Percentiles rank a stretch among this genome's conserved stretches.
Evolutionary conservation across 2,797 vertebrate species (phyloP).

Genomic region (Coracias cyanogaster): DNA sequence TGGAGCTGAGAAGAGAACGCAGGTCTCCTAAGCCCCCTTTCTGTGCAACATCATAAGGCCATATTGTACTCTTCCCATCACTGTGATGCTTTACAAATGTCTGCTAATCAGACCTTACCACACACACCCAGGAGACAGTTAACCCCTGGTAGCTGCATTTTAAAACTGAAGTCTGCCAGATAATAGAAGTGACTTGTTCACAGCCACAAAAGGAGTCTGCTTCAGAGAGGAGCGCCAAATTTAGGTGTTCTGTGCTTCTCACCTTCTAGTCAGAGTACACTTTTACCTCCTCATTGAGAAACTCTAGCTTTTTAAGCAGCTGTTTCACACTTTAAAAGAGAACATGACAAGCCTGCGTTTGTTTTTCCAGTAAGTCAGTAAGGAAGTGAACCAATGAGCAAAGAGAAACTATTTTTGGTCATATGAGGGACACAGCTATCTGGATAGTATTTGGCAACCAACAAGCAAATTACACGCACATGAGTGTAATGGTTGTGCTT

Average conservation of each 20-base stretch:
- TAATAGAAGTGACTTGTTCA: slow-evolving; percentile 31
- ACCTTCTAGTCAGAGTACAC: background rate
- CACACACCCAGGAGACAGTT: slow-evolving; percentile 7
- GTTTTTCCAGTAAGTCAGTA: slow-evolving; percentile 9
- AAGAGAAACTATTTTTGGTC: slow-evolving; percentile 6
- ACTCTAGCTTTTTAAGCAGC: background rate
- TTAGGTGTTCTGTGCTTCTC: background rate
- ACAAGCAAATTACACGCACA: slow-evolving; percentile 6
- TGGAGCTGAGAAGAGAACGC: background rate
- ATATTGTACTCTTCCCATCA: background rate
- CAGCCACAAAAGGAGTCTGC: slow-evolving; percentile 13
- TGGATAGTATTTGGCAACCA: background rate
- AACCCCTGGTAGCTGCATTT: background rate
- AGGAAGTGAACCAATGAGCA: background rate
- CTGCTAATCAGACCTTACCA: slow-evolving; percentile 45
- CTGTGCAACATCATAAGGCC: slow-evolving; percentile 30
- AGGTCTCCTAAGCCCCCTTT: slow-evolving; percentile 9
- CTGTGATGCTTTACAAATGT: background rate
- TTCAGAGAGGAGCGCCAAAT: slow-evolving; percentile 32
- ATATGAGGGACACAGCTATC: background rate
- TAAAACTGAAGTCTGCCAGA: slow-evolving; percentile 10
- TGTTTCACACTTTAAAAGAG: background rate
- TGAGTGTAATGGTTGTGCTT: background rate
- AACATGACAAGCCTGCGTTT: background rate
- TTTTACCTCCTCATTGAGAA: background rate